A percentile compares a stretch with the other conserved stretches of the same genome.
phyloP scores from a whole-genome alignment of 2,797 vertebrate species.

The Tragopan temminckii region DNA sequence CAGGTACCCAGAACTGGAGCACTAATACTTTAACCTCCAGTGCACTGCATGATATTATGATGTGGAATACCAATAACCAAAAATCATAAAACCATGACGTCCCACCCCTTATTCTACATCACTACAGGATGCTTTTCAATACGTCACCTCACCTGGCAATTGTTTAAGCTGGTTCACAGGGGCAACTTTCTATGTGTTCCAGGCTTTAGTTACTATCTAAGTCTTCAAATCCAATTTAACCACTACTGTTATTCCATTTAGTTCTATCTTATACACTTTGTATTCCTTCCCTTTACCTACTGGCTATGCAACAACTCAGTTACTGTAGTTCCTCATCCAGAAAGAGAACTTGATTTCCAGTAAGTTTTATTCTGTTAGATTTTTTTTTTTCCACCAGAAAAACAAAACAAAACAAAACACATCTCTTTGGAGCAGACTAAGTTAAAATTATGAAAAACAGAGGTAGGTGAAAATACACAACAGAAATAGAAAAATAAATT shows the following conservation, averaged over 20 bases:
- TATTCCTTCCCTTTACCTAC: conserved; percentile 41
- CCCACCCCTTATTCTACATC: no score
- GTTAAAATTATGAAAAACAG: conserved; percentile 49
- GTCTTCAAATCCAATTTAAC: conserved; percentile 63
- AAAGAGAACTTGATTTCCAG: conserved; percentile 56
- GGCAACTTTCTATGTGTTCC: background rate
- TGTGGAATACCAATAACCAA: no score
- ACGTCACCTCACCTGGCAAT: background rate
- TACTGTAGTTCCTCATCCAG: conserved; percentile 66
- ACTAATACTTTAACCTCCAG: no score
- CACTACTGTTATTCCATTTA: conserved; percentile 31
- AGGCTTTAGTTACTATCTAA: conserved; percentile 23
- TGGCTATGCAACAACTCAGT: conserved; percentile 65
- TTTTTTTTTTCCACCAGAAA: background rate
- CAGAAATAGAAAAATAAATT: conserved; percentile 49
- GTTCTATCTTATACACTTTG: conserved; percentile 36
- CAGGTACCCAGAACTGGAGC: no score
- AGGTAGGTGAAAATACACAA: conserved; percentile 36
- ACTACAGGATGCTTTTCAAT: background rate
- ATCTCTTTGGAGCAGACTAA: conserved; percentile 45
- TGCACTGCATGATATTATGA: no score
- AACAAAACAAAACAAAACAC: background rate
- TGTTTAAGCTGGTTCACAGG: conserved; percentile 5
- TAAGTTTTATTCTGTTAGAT: conserved; percentile 49
- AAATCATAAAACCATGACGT: no score